phyloP scores from a whole-genome alignment of 2,113 vertebrate species.

The Psittacula cyanocephala region DNA sequence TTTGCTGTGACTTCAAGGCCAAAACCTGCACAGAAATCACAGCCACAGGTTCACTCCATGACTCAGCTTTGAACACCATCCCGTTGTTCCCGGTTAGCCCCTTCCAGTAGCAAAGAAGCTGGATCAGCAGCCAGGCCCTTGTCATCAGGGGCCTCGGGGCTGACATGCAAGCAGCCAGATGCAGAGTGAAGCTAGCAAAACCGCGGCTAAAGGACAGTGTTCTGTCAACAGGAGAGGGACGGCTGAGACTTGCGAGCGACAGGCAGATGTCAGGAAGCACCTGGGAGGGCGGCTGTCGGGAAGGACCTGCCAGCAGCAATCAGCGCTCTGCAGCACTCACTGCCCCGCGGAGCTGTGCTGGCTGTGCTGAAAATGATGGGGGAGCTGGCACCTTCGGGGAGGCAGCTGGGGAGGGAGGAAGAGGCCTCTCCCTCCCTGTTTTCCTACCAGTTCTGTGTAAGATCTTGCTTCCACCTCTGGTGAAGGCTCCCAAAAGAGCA shows the following conservation, averaged over 20 bases:
- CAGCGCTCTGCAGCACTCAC: neutral
- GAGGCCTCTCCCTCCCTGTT: neutral
- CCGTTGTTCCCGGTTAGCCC: neutral
- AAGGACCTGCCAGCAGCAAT: neutral
- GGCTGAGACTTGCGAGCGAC: neutral
- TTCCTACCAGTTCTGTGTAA: neutral
- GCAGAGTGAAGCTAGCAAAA: fast-evolving
- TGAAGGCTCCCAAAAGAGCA: neutral
- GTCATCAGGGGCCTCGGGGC: neutral
- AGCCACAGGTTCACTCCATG: neutral
- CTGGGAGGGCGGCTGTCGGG: neutral
- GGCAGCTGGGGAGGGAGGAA: neutral
- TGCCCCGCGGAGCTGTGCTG: neutral
- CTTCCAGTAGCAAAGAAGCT: neutral
- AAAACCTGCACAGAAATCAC: neutral
- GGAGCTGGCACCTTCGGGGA: neutral
- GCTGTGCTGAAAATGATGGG: neutral
- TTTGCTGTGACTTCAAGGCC: neutral
- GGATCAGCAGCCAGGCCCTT: neutral
- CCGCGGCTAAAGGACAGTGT: neutral
- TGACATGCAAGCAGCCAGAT: neutral
- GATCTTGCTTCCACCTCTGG: neutral
- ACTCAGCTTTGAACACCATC: neutral
- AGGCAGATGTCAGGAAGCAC: slow-evolving; percentile 60
- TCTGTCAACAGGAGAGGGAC: neutral